Evolutionary conservation across 2,888 invertebrate species (phyloP).

Genomic region (Lysandra coridon): DNA sequence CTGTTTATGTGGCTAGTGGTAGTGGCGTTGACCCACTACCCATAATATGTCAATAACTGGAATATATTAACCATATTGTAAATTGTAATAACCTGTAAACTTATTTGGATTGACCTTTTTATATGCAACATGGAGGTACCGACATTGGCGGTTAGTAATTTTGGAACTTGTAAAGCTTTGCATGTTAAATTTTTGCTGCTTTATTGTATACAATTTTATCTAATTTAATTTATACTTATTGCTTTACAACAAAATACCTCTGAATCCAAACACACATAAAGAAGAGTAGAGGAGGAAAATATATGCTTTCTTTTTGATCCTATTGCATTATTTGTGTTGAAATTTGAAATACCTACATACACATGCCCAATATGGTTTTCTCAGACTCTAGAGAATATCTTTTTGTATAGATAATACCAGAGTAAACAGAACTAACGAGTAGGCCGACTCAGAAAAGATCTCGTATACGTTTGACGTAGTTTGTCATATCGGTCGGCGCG

Average conservation of each 20-base stretch:
- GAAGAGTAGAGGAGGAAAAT: not conserved
- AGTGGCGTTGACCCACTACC: no score
- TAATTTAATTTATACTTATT: not conserved
- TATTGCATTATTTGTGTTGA: not conserved
- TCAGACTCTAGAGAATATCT: no score
- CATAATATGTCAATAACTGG: no score
- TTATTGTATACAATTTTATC: not conserved
- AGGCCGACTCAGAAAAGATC: no score
- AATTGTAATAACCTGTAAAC: not conserved
- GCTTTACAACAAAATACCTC: not conserved
- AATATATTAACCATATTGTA: not conserved
- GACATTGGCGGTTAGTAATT: conserved; percentile 64
- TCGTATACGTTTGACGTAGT: no score
- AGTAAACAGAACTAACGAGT: no score
- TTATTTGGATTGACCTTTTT: conserved; percentile 35
- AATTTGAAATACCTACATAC: not conserved
- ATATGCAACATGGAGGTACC: conserved; percentile 55
- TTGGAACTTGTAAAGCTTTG: conserved; percentile 33
- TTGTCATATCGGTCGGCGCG: no score
- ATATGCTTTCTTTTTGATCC: not conserved
- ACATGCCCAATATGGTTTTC: no score
- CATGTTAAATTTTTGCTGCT: conserved; percentile 31
- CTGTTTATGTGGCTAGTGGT: no score
- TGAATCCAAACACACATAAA: not conserved
- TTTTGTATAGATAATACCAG: no score